phyloP scores from a whole-genome alignment of 1,140 invertebrate species.

The Samia ricini region DNA sequence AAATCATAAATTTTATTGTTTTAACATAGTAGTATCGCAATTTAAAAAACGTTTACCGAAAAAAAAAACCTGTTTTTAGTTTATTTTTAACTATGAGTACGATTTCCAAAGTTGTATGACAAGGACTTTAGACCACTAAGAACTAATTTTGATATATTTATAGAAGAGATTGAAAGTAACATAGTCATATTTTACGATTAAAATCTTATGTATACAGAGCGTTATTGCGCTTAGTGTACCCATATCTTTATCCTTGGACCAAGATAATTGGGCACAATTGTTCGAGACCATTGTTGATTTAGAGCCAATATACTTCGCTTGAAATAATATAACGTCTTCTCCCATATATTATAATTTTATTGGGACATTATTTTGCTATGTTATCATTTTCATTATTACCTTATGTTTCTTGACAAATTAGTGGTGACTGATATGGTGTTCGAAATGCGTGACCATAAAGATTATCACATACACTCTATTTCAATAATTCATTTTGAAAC shows the following conservation, averaged over 20 bases:
- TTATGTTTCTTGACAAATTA: neutral
- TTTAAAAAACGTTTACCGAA: too few species aligned
- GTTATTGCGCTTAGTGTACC: neutral
- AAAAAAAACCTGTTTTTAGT: too few species aligned
- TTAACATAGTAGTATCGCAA: too few species aligned
- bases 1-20: too few species aligned
- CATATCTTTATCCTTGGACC: slow-evolving; percentile 4
- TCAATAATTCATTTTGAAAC: too few species aligned
- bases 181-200: neutral
- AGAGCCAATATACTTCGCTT: slow-evolving; percentile 28
- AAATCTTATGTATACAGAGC: neutral
- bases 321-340: slow-evolving; percentile 15
- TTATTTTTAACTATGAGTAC: too few species aligned
- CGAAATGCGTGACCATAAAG: too few species aligned
- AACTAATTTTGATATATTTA: neutral
- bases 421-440: neutral
- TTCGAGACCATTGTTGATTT: slow-evolving; percentile 37
- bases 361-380: neutral
- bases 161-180: neutral
- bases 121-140: too few species aligned
- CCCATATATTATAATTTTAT: neutral
- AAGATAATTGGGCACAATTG: slow-evolving; percentile 55
- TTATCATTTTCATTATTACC: neutral
- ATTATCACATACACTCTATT: too few species aligned
- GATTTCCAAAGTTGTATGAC: too few species aligned